Evolutionary conservation across 2,888 invertebrate genomes (phyloP), one percentile per base, ranked within the genome.

Genomic region (Melipona bicolor): DNA sequence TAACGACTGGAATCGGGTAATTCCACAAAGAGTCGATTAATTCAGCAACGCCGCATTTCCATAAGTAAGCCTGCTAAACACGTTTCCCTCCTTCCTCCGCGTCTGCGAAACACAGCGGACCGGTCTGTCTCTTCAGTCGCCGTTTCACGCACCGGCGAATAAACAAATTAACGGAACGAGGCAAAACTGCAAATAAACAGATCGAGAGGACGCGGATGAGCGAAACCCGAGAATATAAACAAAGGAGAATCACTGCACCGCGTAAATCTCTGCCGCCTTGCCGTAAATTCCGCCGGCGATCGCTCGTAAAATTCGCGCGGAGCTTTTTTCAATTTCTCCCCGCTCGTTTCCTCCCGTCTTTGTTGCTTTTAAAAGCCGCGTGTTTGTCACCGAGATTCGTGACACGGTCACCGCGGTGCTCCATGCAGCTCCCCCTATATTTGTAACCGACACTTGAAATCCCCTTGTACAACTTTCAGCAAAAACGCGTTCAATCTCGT

Each of bases 401-500:
- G 70, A 74, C 77, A 62, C 73, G 70, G 82, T 72, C 59, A 73
- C 69, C 68, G 64, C 68, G 64, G 9, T 9, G 43, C 43, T 32
- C 32, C 56, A 49, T 17, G 11, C 24, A n/a, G 64, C 67, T 73
- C 77, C 21, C n/a, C 65, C 70, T 43, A 70, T 75, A 79, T 84
- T 83, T 73, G 64, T 73, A 64, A 21, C 49, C 78, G 77, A 77
- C 83, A 82, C 83, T 84, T 72, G 56, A 83, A 72, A 79, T 78
- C 52, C 82, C 67, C 68, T 59, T 49, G 71, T 64, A 59, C 64
- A 74, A 65, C n/a, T 56, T 79, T 79, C 65, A 62, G 73, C 54
- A 54, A 56, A 43, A 73, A 70, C 65, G 79, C 72, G 73, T 79
- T 69, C 76, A 61, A 67, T 77, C 72, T 73, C 69, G 59, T 62